These are phyloP conservation scores for Tetranychus piercei DNA, from an alignment of 2,888 invertebrate genomes.

Conservation along the genomic window DNA sequence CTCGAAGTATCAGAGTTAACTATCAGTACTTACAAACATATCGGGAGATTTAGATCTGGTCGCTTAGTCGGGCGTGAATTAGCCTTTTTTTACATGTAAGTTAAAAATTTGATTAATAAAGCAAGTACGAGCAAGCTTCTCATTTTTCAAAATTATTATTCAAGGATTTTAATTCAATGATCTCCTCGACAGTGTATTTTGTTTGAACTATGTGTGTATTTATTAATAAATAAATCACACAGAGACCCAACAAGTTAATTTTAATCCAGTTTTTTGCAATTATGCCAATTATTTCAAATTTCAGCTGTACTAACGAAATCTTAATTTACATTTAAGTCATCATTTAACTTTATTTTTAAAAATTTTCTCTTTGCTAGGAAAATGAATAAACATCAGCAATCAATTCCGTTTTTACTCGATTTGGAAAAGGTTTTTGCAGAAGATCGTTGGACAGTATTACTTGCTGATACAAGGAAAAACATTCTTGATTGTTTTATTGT, in stretches of 20 bases:
- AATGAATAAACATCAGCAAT: constrained; percentile 49
- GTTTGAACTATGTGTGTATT: too few relatives aligned
- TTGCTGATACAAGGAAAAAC: constrained; percentile 14
- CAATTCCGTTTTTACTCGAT: constrained; percentile 69
- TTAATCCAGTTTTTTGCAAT: too few relatives aligned
- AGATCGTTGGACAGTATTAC: constrained; percentile 64
- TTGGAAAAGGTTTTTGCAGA: constrained; percentile 64
- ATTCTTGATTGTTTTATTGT: constrained; percentile 51
- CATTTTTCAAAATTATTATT: background rate
- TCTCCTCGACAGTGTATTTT: background rate
- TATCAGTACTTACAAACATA: constrained; percentile 89
- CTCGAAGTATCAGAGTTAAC: constrained; percentile 74
- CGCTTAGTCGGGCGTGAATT: constrained; percentile 69
- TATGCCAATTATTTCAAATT: too few relatives aligned
- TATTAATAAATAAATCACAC: too few relatives aligned
- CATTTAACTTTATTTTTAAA: background rate
- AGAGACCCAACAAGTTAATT: too few relatives aligned
- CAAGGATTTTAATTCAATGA: background rate
- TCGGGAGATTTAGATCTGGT: constrained; percentile 61
- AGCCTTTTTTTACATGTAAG: constrained; percentile 69
- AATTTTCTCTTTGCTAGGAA: constrained; percentile 29
- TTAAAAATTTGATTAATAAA: constrained; percentile 30
- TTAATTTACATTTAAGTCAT: background rate
- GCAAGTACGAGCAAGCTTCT: background rate
- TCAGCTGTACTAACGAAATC: too few relatives aligned